A percentile compares a stretch with the other conserved stretches of the same genome.
These are phyloP conservation scores for Epistrophe eligans DNA, from an alignment of 2,888 invertebrate genomes.

Conservation along the genomic window DNA sequence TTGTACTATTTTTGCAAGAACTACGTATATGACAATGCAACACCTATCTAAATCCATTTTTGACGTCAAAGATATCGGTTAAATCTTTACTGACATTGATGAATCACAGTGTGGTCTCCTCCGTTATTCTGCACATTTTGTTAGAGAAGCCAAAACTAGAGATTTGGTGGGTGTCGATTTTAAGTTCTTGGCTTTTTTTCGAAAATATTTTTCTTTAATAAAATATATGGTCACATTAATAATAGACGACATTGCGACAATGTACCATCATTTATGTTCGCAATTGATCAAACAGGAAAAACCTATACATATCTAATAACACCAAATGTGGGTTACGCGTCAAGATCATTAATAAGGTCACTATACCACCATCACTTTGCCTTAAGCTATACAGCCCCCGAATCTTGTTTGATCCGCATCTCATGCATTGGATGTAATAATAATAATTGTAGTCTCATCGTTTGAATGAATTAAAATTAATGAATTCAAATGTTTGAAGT, in stretches of 20 bases:
- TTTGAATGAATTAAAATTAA: constrained; percentile 76
- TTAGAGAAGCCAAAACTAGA: too few relatives aligned
- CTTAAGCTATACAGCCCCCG: not conserved
- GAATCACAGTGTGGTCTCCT: too few relatives aligned
- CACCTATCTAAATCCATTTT: too few relatives aligned
- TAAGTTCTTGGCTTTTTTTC: too few relatives aligned
- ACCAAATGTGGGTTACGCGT: constrained; percentile 63
- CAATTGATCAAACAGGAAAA: constrained; percentile 59
- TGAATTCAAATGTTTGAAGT: constrained; percentile 56
- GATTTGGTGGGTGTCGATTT: too few relatives aligned
- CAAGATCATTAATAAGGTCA: constrained; percentile 57
- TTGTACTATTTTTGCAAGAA: too few relatives aligned
- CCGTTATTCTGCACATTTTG: too few relatives aligned
- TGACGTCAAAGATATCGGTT: too few relatives aligned
- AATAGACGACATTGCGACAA: constrained; percentile 12
- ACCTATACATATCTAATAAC: constrained; percentile 2
- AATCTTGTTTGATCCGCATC: constrained; percentile 41
- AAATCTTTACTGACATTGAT: too few relatives aligned
- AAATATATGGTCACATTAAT: not conserved
- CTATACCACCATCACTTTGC: constrained; percentile 2
- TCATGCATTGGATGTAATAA: constrained; percentile 20
- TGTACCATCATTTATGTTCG: constrained; percentile 38
- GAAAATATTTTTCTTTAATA: not conserved
- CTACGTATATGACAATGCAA: too few relatives aligned
- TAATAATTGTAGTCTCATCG: constrained; percentile 18